Percentiles rank a stretch among this genome's conserved stretches.
Evolutionary conservation across 2,113 vertebrate species (phyloP).

Genomic region (Pimephales promelas): DNA sequence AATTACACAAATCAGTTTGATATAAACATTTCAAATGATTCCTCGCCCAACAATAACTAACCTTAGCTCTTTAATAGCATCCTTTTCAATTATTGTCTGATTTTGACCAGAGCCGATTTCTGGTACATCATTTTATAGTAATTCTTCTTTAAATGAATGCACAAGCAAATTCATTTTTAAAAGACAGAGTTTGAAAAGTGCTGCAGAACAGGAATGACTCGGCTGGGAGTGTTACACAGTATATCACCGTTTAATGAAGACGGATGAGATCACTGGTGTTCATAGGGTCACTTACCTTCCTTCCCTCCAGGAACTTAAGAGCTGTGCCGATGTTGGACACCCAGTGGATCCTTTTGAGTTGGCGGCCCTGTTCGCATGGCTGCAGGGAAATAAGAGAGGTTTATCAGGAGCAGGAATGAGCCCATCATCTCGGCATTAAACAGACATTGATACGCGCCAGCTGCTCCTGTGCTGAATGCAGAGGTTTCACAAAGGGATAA

Average conservation of each 20-base stretch:
- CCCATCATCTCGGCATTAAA: background rate
- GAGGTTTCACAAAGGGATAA: conserved; percentile 13
- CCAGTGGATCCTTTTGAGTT: conserved; percentile 92
- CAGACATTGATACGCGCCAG: background rate
- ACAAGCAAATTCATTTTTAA: background rate
- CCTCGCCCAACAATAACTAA: background rate
- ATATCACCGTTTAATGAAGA: conserved; percentile 12
- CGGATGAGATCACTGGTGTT: background rate
- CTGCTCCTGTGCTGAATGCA: background rate
- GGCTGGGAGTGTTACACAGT: background rate
- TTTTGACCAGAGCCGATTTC: background rate
- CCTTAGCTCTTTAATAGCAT: background rate
- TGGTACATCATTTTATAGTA: background rate
- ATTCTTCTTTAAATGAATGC: background rate
- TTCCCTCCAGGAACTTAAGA: conserved; percentile 94
- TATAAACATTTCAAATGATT: background rate
- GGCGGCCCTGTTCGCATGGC: conserved; percentile 94
- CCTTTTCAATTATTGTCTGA: background rate
- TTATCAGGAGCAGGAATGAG: conserved; percentile 20
- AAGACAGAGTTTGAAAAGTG: background rate
- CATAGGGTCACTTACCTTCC: conserved; percentile 82
- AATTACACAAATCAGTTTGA: background rate
- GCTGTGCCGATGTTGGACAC: conserved; percentile 95
- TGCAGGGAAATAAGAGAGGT: conserved; percentile 59
- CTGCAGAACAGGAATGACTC: background rate